These are phyloP conservation scores for Dicyrtomina minuta DNA, from an alignment of 2,888 invertebrate genomes.

Conservation along the genomic window DNA sequence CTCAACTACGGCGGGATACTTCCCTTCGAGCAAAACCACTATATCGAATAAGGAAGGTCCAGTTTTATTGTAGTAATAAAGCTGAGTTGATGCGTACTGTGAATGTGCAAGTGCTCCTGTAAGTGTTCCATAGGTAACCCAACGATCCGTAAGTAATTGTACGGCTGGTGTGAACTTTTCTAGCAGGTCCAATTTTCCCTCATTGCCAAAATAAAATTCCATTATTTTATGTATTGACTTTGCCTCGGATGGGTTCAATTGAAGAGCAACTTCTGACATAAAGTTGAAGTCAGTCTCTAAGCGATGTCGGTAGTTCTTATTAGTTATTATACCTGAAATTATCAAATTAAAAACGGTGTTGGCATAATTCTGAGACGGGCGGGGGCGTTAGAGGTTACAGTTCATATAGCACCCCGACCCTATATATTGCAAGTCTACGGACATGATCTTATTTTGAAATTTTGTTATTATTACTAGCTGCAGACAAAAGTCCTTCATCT, in stretches of 20 bases:
- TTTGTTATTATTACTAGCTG: too few relatives aligned
- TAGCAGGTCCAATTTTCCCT: neutral
- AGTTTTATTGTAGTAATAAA: constrained; percentile 7
- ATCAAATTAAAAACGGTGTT: too few relatives aligned
- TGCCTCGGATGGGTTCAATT: neutral
- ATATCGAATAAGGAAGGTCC: constrained; percentile 8
- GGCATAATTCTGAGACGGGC: too few relatives aligned
- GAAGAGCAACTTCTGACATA: constrained; percentile 2
- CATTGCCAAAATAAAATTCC: constrained; percentile 27
- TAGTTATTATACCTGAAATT: constrained; percentile 14
- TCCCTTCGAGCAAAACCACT: neutral
- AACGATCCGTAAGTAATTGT: neutral
- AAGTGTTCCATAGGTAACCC: too few relatives aligned
- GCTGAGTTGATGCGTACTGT: constrained; percentile 9
- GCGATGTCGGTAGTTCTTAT: neutral
- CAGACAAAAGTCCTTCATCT: too few relatives aligned
- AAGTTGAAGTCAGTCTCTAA: constrained; percentile 7
- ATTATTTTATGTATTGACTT: neutral
- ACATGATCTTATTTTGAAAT: too few relatives aligned
- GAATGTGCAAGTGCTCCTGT: constrained; percentile 4
- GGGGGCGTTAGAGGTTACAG: too few relatives aligned
- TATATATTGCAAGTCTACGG: constrained; percentile 18
- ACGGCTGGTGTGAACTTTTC: neutral
- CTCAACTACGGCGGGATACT: constrained; percentile 7
- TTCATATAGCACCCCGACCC: too few relatives aligned